phyloP scores from a whole-genome alignment of 2,113 vertebrate genomes.

The Syrmaticus mikado region DNA sequence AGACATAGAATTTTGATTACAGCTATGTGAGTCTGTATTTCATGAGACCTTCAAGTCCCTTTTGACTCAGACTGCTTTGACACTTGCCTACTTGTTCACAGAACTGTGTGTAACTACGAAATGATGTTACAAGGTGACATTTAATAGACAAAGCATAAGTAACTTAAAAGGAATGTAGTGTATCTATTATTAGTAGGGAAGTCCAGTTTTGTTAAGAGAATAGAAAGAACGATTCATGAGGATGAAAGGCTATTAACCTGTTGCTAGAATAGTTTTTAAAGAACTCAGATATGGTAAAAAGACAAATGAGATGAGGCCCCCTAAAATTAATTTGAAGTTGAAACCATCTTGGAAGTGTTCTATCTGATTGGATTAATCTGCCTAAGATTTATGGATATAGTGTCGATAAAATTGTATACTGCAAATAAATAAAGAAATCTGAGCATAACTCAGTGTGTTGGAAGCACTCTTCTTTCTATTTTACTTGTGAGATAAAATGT shows the following conservation, averaged over 20 bases:
- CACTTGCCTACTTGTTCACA: background rate
- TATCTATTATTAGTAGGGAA: background rate
- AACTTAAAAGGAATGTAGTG: background rate
- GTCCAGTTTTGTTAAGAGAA: background rate
- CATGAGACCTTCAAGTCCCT: background rate
- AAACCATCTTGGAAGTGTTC: background rate
- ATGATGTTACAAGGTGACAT: background rate
- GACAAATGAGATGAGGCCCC: background rate
- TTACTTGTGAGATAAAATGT: slow-evolving; percentile 40
- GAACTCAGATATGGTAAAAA: background rate
- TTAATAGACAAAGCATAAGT: background rate
- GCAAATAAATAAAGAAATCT: background rate
- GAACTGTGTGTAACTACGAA: background rate
- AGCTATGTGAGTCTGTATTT: background rate
- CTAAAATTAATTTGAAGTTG: background rate
- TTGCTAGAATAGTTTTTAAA: background rate
- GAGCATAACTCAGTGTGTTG: background rate
- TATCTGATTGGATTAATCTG: background rate
- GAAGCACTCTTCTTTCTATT: slow-evolving; percentile 12
- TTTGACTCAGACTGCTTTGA: background rate
- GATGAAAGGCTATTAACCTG: background rate
- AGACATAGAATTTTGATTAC: background rate
- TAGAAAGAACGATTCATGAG: background rate
- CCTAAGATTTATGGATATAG: background rate
- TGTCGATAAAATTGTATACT: background rate